phyloP scores from a whole-genome alignment of 2,888 invertebrate genomes.

The Xanthia togata region DNA sequence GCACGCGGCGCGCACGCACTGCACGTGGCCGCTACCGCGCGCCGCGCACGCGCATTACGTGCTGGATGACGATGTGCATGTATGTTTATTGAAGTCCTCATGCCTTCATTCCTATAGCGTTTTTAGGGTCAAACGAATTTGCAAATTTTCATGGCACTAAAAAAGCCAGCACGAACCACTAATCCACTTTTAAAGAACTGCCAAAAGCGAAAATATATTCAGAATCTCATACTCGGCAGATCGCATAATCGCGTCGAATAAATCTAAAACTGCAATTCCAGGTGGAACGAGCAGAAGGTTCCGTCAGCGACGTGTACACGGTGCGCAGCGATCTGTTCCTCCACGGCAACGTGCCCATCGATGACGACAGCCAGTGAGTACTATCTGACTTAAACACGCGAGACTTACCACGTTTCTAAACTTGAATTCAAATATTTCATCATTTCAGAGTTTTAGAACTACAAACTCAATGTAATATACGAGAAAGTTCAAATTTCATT shows the following conservation, averaged over 20 bases:
- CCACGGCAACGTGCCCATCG: constrained; percentile 83
- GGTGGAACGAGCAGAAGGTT: constrained; percentile 82
- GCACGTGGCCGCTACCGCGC: constrained; percentile 84
- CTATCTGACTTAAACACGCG: neutral
- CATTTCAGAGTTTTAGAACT: neutral
- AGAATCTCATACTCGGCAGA: neutral
- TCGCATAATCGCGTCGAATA: neutral
- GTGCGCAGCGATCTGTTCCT: constrained; percentile 87
- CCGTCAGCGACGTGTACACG: constrained; percentile 82
- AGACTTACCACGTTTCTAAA: neutral
- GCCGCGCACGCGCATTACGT: constrained; percentile 63
- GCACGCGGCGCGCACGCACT: constrained; percentile 86
- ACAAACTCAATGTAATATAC: neutral
- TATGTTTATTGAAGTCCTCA: constrained; percentile 37
- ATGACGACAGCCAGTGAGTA: constrained; percentile 87
- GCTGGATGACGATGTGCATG: constrained; percentile 78
- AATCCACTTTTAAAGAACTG: neutral
- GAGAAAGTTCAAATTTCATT: neutral
- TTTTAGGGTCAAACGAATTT: neutral
- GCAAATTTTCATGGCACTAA: neutral
- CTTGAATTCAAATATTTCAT: neutral
- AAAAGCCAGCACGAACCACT: neutral
- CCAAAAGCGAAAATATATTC: neutral
- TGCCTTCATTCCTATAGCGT: neutral
- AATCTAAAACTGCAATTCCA: constrained; percentile 57